Evolutionary conservation across 2,888 invertebrate genomes (phyloP).

Genomic region (Artemia sinica): DNA sequence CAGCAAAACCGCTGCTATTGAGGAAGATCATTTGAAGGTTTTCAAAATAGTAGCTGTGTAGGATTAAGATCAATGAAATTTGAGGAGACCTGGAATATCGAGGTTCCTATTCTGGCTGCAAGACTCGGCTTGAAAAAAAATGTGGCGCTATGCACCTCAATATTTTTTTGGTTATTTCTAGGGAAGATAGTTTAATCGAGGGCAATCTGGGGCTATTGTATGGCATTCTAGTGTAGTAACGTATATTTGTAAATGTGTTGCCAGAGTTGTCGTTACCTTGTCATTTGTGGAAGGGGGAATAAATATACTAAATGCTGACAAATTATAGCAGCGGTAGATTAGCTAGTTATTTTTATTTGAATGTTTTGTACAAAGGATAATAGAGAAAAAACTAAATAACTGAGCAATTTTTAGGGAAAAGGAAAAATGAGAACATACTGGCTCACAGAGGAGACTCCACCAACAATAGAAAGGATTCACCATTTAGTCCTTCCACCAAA

Average conservation of each 20-base stretch:
- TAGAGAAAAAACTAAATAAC: background rate
- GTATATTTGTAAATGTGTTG: background rate
- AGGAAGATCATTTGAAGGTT: too few species aligned
- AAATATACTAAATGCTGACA: background rate
- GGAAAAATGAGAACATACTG: constrained; percentile 57
- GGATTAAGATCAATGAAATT: too few species aligned
- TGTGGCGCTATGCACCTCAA: too few species aligned
- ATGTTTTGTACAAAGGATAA: background rate
- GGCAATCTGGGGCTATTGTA: background rate
- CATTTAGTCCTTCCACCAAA: constrained; percentile 1
- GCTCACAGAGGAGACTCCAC: constrained; percentile 42
- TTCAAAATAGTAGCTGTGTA: too few species aligned
- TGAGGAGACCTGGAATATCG: too few species aligned
- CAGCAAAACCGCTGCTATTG: too few species aligned
- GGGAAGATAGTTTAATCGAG: too few species aligned
- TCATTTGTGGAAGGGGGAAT: too few species aligned
- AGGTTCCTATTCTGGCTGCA: too few species aligned
- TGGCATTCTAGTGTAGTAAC: background rate
- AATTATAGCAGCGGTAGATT: constrained; percentile 6
- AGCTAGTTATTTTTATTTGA: background rate
- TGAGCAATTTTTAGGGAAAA: constrained; percentile 42
- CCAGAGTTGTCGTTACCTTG: background rate
- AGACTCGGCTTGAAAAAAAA: too few species aligned
- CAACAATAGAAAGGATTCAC: constrained; percentile 1
- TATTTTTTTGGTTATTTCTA: too few species aligned